phyloP scores from a whole-genome alignment of 2,113 vertebrate species.

The Chloropsis cyanopogon region DNA sequence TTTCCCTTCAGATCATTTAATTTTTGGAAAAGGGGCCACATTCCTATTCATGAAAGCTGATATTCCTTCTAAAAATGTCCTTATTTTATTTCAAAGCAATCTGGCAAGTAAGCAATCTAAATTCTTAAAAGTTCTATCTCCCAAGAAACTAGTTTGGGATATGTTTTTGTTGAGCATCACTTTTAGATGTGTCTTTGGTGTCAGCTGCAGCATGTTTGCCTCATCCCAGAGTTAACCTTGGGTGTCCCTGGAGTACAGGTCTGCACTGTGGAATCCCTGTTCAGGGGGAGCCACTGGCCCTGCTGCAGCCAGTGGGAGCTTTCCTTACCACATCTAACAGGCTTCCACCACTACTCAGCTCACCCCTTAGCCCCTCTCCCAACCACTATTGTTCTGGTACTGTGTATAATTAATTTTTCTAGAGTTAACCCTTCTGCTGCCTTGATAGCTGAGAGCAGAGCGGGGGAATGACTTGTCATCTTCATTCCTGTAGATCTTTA shows the following conservation, averaged over 20 bases:
- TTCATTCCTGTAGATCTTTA: neutral
- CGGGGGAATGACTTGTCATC: neutral
- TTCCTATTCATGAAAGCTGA: neutral
- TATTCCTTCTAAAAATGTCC: neutral
- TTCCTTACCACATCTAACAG: neutral
- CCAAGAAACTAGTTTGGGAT: neutral
- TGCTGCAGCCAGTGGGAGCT: neutral
- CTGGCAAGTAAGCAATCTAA: neutral
- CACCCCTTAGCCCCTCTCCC: neutral
- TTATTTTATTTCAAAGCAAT: neutral
- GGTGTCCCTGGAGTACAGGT: neutral
- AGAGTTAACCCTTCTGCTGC: conserved; percentile 13
- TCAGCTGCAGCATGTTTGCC: neutral
- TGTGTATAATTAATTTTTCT: conserved; percentile 31
- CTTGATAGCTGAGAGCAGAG: neutral
- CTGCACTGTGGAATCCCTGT: neutral
- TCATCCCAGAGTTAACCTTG: neutral
- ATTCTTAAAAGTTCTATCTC: neutral
- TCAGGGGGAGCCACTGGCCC: neutral
- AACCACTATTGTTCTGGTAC: conserved; percentile 12
- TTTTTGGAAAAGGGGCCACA: neutral
- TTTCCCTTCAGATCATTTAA: neutral
- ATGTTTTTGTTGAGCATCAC: neutral
- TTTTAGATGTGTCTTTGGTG: neutral
- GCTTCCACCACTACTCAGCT: neutral